Percentiles rank a stretch among this genome's conserved stretches.
Evolutionary conservation across 2,888 invertebrate species (phyloP).

Genomic region (Nezara viridula): DNA sequence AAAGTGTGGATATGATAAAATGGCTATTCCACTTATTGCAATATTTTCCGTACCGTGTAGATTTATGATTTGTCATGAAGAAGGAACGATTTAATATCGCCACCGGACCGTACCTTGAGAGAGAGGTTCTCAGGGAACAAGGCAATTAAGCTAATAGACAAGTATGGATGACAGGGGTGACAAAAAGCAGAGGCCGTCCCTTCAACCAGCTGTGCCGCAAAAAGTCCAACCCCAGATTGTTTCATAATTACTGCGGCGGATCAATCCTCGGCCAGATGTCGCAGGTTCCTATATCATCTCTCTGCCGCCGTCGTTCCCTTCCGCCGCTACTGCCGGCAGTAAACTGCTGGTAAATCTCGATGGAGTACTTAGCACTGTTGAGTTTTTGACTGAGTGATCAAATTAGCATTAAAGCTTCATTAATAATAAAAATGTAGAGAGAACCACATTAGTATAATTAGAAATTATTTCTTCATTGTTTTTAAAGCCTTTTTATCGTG

Average conservation of each 20-base stretch:
- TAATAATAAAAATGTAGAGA: too few relatives aligned
- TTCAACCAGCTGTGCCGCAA: not conserved
- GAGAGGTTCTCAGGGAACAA: not conserved
- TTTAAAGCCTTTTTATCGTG: too few relatives aligned
- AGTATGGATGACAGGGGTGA: not conserved
- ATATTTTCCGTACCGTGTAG: not conserved
- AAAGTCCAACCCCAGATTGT: slow-evolving; percentile 14
- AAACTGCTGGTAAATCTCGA: too few relatives aligned
- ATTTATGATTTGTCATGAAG: not conserved
- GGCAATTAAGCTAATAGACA: slow-evolving; percentile 31
- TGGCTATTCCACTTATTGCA: too few relatives aligned
- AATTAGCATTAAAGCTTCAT: too few relatives aligned
- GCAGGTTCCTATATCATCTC: not conserved
- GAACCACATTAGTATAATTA: too few relatives aligned
- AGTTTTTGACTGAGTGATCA: too few relatives aligned
- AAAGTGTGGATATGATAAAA: not conserved
- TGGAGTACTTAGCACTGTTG: too few relatives aligned
- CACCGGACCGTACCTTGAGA: not conserved
- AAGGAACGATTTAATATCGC: not conserved
- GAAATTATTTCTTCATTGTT: too few relatives aligned
- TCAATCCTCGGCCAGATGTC: slow-evolving; percentile 15
- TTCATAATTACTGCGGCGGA: slow-evolving; percentile 29
- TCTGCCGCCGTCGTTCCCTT: not conserved
- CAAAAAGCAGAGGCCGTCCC: not conserved
- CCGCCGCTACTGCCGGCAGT: not conserved